Conservation (phyloP, 2,888 invertebrate genomes). For the Acrobasis repandana region DNA sequence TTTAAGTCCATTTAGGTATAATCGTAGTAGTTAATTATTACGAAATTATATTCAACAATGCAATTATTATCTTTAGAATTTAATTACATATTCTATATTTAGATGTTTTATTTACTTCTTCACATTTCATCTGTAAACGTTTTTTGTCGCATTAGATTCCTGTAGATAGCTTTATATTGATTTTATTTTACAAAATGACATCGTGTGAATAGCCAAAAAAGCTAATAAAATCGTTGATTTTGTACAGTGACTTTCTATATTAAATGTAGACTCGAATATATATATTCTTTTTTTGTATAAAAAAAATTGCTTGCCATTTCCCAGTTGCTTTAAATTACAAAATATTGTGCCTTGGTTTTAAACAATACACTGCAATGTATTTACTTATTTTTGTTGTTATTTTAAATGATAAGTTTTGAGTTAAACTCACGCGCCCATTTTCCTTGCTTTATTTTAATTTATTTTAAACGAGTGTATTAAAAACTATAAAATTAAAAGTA, state of each 20-base stretch:
- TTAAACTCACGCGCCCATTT: conserved; percentile 70
- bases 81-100: not conserved
- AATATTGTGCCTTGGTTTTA: conserved; percentile 22
- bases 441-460: conserved; percentile 65
- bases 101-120: not conserved
- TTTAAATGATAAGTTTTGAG: conserved; percentile 54
- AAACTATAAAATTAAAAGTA: conserved; percentile 12
- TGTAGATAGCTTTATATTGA: conserved; percentile 30
- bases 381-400: conserved; percentile 43
- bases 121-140: conserved; percentile 12
- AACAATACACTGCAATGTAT: conserved; percentile 27
- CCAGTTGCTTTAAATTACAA: conserved; percentile 39
- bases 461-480: conserved; percentile 21
- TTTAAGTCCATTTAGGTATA: not conserved
- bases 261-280: conserved; percentile 59
- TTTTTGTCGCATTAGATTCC: conserved; percentile 25
- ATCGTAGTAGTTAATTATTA: not conserved
- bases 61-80: conserved; percentile 13
- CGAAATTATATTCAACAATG: conserved; percentile 6
- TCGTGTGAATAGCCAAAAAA: conserved; percentile 49
- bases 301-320: conserved; percentile 58
- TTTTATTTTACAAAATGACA: conserved; percentile 45
- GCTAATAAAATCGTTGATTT: conserved; percentile 39
- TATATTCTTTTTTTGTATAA: conserved; percentile 42
- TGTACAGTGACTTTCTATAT: conserved; percentile 47